Base-by-base conservation (phyloP, 1,140 invertebrate species). In the Nasonia giraulti region DNA sequence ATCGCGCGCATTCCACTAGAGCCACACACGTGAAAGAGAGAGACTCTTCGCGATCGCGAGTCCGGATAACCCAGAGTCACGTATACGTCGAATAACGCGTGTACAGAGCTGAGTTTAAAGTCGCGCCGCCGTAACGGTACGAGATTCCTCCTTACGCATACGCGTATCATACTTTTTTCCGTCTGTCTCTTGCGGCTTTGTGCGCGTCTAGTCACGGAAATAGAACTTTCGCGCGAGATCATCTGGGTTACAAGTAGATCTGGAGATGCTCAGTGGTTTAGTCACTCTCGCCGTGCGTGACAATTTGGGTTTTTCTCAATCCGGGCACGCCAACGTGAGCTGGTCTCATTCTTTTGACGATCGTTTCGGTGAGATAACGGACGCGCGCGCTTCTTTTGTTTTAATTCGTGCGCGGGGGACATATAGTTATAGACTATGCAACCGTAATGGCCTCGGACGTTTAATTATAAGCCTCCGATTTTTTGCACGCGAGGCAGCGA, bases 201-300 rank as follows among this genome's bases (percentile, higher is more conserved):
- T 71, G 68, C 27, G 11, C 0, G 17, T 55, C 17, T 20, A 76
- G 8, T n/a, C 5, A 68, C 79, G 33, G 47, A 81, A 31, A 47
- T 79, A 79, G 23, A 71, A 74, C 40, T 37, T 2, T 2, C 78
- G 33, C 40, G n/a, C 10, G 20, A 74, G 69, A 82, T 55, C 69
- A 75, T 74, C 71, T 62, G 69, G 68, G 80, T 81, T 81, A 81
- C 7, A 23, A 80, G 40, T 44, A 44, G 40, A 7, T 44, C 40
- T 44, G n/a, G 14, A 66, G 62, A n/a, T n/a, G 62, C 62, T 66
- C 62, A n/a, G 17, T 66, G 17, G 62, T n/a, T 17, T 66, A 66
- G n/a, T 20, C 62, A n/a, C 62, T 80, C 55, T 69, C 10, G 78
- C 23, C 31, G 2, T 74, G 73, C 33, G 55, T 50, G 55, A 40